Base-by-base conservation (phyloP, 2,113 vertebrate species). In the Pollimyrus isidori region DNA sequence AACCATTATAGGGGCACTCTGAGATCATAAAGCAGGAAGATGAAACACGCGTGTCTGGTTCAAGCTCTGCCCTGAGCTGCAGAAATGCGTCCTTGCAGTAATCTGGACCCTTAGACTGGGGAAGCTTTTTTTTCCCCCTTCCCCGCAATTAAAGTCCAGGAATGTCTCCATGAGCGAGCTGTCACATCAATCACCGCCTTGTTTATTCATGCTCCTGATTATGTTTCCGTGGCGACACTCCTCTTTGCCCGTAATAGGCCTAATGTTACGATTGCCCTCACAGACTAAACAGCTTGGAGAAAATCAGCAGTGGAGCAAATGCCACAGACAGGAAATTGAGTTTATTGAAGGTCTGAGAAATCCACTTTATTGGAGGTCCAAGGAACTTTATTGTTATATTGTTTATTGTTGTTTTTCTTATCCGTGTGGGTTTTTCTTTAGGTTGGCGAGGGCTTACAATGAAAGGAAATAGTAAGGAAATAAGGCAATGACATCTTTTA, bases 111-210 rank as follows among this genome's bases (percentile, higher is more conserved):
- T 69, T 80, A 90, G 89, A 92, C 92, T 89, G 91, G 93, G 88
- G 53, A 89, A 52, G 45, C 84, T 76, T 92, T 92, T 92, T 91
- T 92, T 93, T 56, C 90, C 92, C 91, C 89, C 88, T 93, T 90
- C 91, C 92, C 91, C 87, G 91, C 80, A 91, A 91, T 90, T 89
- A 89, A 90, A 89, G 92, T 90, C 89, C 89, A 80, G 91, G 73
- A 89, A 88, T 89, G 86, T 90, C 89, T 92, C 89, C 89, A 91
- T 89, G 26, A 89, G 90, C 91, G 84, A 88, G 26, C 92, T 93
- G 91, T 94, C 94, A 93, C 92, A 91, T 93, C 92, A 92, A 90
- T 93, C 92, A 94, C 87, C 88, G 23, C 69, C 91, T 92, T 94
- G 91, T 94, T 94, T 93, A 93, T 92, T 91, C 92, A 87, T 42